Evolutionary conservation across 2,888 invertebrate species (phyloP), one percentile per base, ranked within the genome.

Genomic region (Dynastes maya): DNA sequence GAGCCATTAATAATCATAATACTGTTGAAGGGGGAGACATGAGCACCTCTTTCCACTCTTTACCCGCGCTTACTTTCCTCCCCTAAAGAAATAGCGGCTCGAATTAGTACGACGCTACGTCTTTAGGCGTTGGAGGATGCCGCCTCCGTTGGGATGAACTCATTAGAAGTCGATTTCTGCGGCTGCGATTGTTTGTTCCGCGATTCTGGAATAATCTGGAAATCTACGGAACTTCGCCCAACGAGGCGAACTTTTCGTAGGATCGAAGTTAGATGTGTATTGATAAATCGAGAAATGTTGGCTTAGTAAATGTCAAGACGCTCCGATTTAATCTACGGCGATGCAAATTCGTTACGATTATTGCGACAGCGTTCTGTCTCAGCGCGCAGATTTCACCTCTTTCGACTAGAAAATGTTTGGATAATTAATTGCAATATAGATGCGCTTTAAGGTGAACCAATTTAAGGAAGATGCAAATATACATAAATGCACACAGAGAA

Each of bases 101-200:
- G 55, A 22, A 58, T 58, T 58, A 58, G 27, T 8, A 22, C 55
- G 1, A 1, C 22, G 55, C 55, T 58, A 58, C 64, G 37, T 37
- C 64, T 64, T 64, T 37, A 64, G 37, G 27, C 63, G 63, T 11
- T 13, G 27, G 49, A 16, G 2, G 27, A 16, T 8, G 49, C 27
- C 27, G 22, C 49, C 49, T 67, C 16, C 6, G n/a, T 16, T 11
- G 8, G 67, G 32, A 67, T 49, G 67, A 45, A 49, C 45, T 67
- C 67, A 67, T 67, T 67, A 67, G 67, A 67, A 67, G 45, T 67
- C 67, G 67, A 67, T 67, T 40, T 45, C 67, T 51, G 67, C 67
- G 67, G 45, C 22, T 11, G 11, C 11, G 45, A 45, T 67, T 67
- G 67, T 67, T 67, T 67, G 67, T 67, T 67, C 67, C 63, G 32